phyloP scores from a whole-genome alignment of 1,140 invertebrate species.

The Hypothenemus hampei region DNA sequence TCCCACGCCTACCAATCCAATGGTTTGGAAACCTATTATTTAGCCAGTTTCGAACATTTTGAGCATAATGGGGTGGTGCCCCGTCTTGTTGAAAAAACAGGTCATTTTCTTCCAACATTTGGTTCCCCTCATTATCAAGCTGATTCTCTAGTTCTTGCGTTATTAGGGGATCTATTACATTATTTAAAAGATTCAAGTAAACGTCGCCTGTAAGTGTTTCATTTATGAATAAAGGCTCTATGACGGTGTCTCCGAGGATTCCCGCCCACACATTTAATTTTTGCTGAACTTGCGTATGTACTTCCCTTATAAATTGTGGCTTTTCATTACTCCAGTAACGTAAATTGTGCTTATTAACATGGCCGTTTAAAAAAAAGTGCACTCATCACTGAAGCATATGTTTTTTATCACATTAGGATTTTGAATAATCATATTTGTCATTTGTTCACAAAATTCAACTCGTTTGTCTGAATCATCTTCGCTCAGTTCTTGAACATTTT shows the following conservation, averaged over 20 bases:
- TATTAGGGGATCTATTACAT: neutral
- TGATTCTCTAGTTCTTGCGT: neutral
- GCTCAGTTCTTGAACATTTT: neutral
- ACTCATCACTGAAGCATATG: neutral
- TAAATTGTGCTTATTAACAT: neutral
- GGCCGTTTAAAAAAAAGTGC: neutral
- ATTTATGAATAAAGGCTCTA: neutral
- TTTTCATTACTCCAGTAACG: neutral
- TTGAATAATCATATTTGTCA: neutral
- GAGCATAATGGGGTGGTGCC: neutral
- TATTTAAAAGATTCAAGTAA: constrained; percentile 2
- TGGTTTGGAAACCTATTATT: neutral
- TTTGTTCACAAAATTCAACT: neutral
- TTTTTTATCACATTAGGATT: constrained; percentile 1
- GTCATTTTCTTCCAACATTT: neutral
- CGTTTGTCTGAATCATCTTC: neutral
- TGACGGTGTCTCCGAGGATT: neutral
- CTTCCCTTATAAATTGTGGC: neutral
- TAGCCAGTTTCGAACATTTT: neutral
- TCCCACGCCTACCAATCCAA: neutral
- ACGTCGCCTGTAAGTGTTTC: neutral
- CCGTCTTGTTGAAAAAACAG: constrained; percentile 3
- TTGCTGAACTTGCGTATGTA: neutral
- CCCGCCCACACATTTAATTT: neutral
- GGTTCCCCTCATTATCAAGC: neutral